Conservation (phyloP, 2,113 vertebrate genomes). For the Anguilla japonica region DNA sequence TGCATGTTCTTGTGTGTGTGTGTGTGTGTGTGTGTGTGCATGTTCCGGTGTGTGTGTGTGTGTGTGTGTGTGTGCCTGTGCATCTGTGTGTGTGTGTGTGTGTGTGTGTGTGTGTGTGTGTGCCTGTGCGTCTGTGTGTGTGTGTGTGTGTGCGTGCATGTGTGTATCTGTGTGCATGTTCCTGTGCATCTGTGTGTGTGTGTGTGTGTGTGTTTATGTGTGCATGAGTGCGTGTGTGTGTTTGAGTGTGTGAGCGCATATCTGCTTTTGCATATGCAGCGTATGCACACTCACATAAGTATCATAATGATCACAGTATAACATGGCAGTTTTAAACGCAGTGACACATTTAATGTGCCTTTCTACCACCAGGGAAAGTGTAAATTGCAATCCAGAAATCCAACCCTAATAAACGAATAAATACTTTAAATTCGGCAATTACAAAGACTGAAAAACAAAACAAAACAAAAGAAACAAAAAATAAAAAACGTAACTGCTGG, state of each 20-base stretch:
- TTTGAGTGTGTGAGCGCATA: slow-evolving; percentile 42
- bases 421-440: slow-evolving; percentile 26
- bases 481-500: slow-evolving; percentile 3
- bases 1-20: too few species aligned
- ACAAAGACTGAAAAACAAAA: slow-evolving; percentile 40
- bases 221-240: slow-evolving; percentile 41
- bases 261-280: neutral
- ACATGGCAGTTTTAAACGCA: too few species aligned
- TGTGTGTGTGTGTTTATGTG: slow-evolving; percentile 31
- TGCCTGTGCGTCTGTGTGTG: too few species aligned
- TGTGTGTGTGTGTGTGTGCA: too few species aligned
- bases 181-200: neutral
- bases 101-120: slow-evolving; percentile 49
- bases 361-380: neutral
- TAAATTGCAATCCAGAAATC: slow-evolving; percentile 29
- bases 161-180: too few species aligned
- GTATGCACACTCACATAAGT: neutral
- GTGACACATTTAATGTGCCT: too few species aligned
- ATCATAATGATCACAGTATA: neutral
- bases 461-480: neutral
- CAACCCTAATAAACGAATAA: slow-evolving; percentile 39
- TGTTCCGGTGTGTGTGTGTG: slow-evolving; percentile 26
- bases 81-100: slow-evolving; percentile 33
- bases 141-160: too few species aligned
- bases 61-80: slow-evolving; percentile 36